These are phyloP conservation scores for Lasioglossum vierecki DNA, from an alignment of 2,888 invertebrate species.

Conservation along the genomic window DNA sequence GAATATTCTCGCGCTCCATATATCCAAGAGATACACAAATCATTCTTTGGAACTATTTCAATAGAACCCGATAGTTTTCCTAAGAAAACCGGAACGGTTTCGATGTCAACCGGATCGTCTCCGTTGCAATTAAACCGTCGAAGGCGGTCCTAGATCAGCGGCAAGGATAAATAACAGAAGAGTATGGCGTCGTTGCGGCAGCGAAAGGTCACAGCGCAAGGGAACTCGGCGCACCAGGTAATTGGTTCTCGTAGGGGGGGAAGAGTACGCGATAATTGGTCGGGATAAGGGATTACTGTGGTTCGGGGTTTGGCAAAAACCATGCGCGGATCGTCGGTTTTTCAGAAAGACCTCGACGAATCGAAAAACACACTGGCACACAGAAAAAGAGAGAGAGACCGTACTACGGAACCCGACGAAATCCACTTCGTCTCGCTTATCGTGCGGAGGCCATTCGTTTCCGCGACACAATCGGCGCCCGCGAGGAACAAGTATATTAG, in stretches of 20 bases:
- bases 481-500: constrained; percentile 73
- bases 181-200: constrained; percentile 48
- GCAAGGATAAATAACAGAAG: constrained; percentile 43
- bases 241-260: constrained; percentile 59
- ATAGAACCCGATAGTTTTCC: too few relatives aligned
- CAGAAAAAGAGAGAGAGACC: not conserved
- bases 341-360: constrained; percentile 21
- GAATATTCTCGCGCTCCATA: too few relatives aligned
- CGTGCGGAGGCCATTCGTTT: constrained; percentile 67
- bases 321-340: constrained; percentile 32
- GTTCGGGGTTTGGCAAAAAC: constrained; percentile 20
- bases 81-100: not conserved
- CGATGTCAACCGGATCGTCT: constrained; percentile 21
- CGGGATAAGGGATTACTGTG: constrained; percentile 54
- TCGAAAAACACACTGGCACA: constrained; percentile 40
- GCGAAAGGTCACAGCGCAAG: constrained; percentile 48
- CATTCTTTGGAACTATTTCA: too few relatives aligned
- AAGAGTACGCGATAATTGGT: constrained; percentile 57
- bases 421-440: constrained; percentile 74
- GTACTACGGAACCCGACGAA: constrained; percentile 65
- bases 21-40: too few relatives aligned
- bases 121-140: constrained; percentile 44
- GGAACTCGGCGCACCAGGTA: constrained; percentile 32
- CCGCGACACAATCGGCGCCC: constrained; percentile 72
- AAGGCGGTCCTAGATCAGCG: constrained; percentile 28